A percentile compares a stretch with the other conserved stretches of the same genome.
phyloP scores from a whole-genome alignment of 2,113 vertebrate species.

The Vanacampus margaritifer region DNA sequence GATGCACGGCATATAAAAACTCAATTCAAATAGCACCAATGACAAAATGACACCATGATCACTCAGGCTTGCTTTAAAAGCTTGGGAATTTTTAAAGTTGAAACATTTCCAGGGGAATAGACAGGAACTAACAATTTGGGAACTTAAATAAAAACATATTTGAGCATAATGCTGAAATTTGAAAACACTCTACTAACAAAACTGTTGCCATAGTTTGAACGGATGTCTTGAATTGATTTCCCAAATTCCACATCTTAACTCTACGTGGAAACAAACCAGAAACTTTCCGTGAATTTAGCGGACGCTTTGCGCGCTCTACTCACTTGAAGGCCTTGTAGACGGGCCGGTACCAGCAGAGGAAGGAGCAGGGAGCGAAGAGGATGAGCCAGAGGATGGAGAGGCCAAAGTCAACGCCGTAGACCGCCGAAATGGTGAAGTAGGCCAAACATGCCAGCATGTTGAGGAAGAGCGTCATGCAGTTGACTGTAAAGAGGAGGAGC shows the following conservation, averaged over 20 bases:
- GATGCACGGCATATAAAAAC: too few species aligned
- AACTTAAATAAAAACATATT: too few species aligned
- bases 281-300: background rate
- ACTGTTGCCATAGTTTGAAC: too few species aligned
- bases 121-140: too few species aligned
- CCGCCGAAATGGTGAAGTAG: conserved; percentile 57
- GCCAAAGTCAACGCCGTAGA: conserved; percentile 83
- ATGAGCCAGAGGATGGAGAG: conserved; percentile 92
- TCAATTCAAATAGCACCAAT: background rate
- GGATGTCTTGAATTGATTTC: too few species aligned
- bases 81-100: background rate
- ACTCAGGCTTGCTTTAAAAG: background rate
- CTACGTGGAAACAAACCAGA: too few species aligned
- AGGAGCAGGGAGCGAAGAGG: conserved; percentile 92
- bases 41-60: background rate
- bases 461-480: conserved; percentile 86
- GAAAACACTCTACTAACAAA: too few species aligned
- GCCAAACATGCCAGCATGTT: conserved; percentile 93
- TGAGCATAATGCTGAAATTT: too few species aligned
- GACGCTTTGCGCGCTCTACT: conserved; percentile 47
- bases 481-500: conserved; percentile 62
- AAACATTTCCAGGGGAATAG: too few species aligned
- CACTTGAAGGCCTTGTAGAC: conserved; percentile 97
- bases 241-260: too few species aligned
- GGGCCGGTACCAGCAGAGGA: conserved; percentile 96